phyloP scores from a whole-genome alignment of 2,113 vertebrate species.

The Gopherus flavomarginatus region DNA sequence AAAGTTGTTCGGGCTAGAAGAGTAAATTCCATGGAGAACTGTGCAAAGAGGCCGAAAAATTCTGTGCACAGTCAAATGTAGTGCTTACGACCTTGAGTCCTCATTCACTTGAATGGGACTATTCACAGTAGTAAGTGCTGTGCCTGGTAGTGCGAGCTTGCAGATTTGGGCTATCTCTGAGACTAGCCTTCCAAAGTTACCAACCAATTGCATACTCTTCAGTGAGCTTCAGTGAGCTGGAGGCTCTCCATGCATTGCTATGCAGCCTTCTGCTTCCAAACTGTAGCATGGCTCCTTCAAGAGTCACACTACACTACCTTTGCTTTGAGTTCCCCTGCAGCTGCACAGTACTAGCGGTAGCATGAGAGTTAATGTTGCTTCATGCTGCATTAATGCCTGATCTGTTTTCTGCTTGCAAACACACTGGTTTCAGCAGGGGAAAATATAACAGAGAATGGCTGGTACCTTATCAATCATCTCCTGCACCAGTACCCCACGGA shows the following conservation, averaged over 20 bases:
- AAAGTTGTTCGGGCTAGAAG: neutral
- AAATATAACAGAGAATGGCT: neutral
- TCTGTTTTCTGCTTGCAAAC: neutral
- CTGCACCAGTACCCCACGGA: neutral
- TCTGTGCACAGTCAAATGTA: neutral
- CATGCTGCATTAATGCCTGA: neutral
- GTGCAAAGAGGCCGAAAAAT: fast-evolving
- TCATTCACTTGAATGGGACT: neutral
- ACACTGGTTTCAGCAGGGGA: neutral
- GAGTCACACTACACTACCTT: neutral
- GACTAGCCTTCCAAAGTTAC: neutral
- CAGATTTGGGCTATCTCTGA: neutral
- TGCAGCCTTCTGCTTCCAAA: neutral
- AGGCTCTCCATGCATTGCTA: neutral
- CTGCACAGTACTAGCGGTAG: neutral
- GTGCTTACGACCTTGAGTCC: neutral
- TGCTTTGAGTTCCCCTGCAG: neutral
- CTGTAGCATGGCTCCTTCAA: neutral
- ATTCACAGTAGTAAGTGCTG: neutral
- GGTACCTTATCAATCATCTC: neutral
- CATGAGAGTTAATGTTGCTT: neutral
- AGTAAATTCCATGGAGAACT: neutral
- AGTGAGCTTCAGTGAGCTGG: neutral
- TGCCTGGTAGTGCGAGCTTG: neutral
- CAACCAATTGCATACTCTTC: neutral